A percentile compares a stretch with the other conserved stretches of the same genome.
These are phyloP conservation scores for Rhadinocentrus ornatus DNA, from an alignment of 2,797 vertebrate genomes.

Conservation along the genomic window DNA sequence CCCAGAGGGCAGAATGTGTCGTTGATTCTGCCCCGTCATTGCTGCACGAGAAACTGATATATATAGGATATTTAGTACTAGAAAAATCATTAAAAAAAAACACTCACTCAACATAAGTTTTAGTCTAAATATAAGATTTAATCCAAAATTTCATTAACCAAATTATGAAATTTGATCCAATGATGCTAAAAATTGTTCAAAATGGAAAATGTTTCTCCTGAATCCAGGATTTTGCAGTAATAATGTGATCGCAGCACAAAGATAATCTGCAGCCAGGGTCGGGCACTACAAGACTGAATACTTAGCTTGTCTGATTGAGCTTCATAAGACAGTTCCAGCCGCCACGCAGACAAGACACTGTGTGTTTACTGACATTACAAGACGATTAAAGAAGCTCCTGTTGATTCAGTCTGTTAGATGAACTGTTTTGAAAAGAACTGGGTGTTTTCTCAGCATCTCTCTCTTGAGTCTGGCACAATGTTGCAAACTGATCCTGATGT, in stretches of 20 bases:
- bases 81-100: neutral
- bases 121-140: too few species aligned
- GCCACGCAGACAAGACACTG: neutral
- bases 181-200: too few species aligned
- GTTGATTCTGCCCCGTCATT: neutral
- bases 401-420: neutral
- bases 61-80: neutral
- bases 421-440: neutral
- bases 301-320: too few species aligned
- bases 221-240: too few species aligned
- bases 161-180: too few species aligned
- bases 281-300: too few species aligned
- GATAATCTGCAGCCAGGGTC: neutral
- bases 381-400: neutral
- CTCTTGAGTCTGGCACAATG: too few species aligned
- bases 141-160: too few species aligned
- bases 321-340: neutral
- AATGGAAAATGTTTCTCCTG: too few species aligned
- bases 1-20: too few species aligned
- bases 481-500: too few species aligned
- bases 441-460: neutral
- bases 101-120: too few species aligned
- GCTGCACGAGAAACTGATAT: neutral
- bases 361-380: neutral
- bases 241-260: neutral